These are phyloP conservation scores for Vanessa tameamea DNA, from an alignment of 1,140 invertebrate genomes.

Conservation along the genomic window DNA sequence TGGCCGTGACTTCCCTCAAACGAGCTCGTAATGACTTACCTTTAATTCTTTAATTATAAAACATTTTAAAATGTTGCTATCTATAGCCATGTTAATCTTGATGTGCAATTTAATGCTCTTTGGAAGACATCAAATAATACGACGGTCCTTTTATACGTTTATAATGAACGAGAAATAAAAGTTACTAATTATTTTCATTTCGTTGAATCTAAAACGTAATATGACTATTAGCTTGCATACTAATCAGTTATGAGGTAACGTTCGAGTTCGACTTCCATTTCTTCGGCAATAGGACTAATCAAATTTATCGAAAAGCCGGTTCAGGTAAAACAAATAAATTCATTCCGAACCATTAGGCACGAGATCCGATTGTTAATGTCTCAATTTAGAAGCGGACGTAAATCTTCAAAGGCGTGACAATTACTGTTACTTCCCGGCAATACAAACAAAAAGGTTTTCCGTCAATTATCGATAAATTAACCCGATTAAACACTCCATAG, in stretches of 20 bases:
- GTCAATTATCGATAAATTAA: slow-evolving; percentile 81
- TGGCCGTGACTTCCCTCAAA: slow-evolving; percentile 36
- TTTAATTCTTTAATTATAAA: slow-evolving; percentile 37
- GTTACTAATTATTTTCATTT: slow-evolving; percentile 28
- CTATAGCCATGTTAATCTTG: slow-evolving; percentile 34
- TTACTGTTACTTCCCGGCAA: slow-evolving; percentile 80
- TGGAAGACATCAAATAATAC: slow-evolving; percentile 30
- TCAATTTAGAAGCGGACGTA: slow-evolving; percentile 81
- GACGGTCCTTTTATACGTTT: slow-evolving; percentile 25
- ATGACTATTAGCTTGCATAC: slow-evolving; percentile 29
- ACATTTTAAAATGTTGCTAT: slow-evolving; percentile 31
- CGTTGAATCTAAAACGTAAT: slow-evolving; percentile 22
- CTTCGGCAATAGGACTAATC: slow-evolving; percentile 56
- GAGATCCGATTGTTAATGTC: slow-evolving; percentile 80
- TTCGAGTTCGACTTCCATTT: slow-evolving; percentile 44
- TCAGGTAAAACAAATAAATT: slow-evolving; percentile 78
- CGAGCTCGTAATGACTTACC: slow-evolving; percentile 33
- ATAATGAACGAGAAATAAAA: slow-evolving; percentile 32
- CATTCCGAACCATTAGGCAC: slow-evolving; percentile 80
- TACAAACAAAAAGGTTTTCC: slow-evolving; percentile 80
- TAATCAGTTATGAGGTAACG: slow-evolving; percentile 44
- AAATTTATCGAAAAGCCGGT: slow-evolving; percentile 69
- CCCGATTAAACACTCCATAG: slow-evolving; percentile 76
- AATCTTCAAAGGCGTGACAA: slow-evolving; percentile 81
- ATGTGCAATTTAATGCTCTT: slow-evolving; percentile 34